A percentile compares a stretch with the other conserved stretches of the same genome.
Evolutionary conservation across 2,113 vertebrate genomes (phyloP).

Genomic region (Micronycteris hirsuta): DNA sequence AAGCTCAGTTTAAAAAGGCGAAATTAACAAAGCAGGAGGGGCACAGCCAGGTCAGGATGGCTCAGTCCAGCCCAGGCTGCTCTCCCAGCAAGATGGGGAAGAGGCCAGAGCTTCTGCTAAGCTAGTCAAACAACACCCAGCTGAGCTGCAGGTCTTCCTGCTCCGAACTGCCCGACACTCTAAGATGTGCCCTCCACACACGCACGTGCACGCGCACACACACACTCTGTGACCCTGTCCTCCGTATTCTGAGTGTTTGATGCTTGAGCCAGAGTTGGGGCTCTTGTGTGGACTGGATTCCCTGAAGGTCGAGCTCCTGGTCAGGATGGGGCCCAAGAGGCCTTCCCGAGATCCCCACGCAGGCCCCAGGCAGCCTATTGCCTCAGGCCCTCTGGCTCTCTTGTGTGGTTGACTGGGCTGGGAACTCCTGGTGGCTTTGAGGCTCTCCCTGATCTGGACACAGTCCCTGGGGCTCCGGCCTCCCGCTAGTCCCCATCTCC

Average conservation of each 20-base stretch:
- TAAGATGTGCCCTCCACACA: not conserved
- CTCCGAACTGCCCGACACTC: not conserved
- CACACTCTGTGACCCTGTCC: not conserved
- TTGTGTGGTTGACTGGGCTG: not conserved
- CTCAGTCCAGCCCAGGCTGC: not conserved
- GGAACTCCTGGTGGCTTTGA: not conserved
- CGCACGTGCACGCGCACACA: not conserved
- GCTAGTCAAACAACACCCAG: not conserved
- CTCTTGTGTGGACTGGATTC: not conserved
- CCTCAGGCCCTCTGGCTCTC: not conserved
- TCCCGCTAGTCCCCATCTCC: not conserved
- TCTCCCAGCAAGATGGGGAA: not conserved
- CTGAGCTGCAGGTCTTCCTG: not conserved
- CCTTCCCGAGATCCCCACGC: not conserved
- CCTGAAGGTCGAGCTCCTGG: not conserved
- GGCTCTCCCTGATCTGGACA: not conserved
- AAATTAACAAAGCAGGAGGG: conserved; percentile 2
- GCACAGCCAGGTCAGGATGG: not conserved
- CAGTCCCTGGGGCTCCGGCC: not conserved
- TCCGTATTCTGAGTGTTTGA: not conserved
- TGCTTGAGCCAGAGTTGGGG: not conserved
- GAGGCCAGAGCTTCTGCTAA: not conserved
- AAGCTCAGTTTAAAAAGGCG: not conserved
- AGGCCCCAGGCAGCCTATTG: not conserved
- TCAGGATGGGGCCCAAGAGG: not conserved